These are phyloP conservation scores for Acyrthosiphon pisum DNA, from an alignment of 1,140 invertebrate genomes.

Conservation along the genomic window DNA sequence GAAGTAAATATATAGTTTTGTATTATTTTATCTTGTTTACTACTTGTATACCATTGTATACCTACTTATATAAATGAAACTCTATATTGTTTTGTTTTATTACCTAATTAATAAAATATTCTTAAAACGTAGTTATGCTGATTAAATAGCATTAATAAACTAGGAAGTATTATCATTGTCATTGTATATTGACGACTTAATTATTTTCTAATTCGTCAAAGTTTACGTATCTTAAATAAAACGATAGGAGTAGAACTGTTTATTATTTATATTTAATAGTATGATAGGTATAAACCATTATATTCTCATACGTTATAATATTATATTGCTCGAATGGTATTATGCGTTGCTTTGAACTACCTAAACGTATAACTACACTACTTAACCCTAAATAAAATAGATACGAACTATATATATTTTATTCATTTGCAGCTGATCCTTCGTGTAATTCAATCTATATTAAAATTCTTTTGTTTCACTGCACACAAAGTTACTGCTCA, in stretches of 20 bases:
- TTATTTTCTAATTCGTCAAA: background rate
- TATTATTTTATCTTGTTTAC: conserved; percentile 19
- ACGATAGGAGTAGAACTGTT: background rate
- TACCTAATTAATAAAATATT: background rate
- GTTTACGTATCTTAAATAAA: background rate
- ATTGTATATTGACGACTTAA: background rate
- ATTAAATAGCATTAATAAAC: background rate
- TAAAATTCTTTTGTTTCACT: background rate
- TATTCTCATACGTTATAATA: background rate
- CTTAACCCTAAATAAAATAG: background rate
- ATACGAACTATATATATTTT: background rate
- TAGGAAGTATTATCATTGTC: conserved; percentile 6
- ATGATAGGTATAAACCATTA: background rate
- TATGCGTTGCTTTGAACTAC: background rate
- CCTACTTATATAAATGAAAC: too few relatives aligned
- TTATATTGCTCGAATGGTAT: background rate
- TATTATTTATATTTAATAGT: too few relatives aligned
- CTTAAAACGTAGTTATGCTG: background rate
- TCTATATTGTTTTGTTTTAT: background rate
- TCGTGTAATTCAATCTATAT: background rate
- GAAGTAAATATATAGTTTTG: conserved; percentile 16
- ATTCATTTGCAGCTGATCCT: background rate
- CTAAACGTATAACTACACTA: background rate
- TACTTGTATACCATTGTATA: background rate
- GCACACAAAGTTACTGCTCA: background rate